Conservation (phyloP, 2,888 invertebrate genomes). For the Drosophila mettleri region DNA sequence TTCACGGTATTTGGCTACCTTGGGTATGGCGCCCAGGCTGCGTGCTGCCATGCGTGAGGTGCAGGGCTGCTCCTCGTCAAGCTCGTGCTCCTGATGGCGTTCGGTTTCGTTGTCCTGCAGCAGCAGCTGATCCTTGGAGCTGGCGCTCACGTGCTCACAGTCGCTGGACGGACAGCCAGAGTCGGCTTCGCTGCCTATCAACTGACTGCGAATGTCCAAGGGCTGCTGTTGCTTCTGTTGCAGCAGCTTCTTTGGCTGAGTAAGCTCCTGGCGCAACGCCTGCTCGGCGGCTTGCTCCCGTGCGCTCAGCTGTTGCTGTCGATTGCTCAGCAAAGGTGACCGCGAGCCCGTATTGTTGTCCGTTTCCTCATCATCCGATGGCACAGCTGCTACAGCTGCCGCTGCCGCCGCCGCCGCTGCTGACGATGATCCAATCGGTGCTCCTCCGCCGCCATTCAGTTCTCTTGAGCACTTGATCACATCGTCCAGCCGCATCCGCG, state of each 20-base stretch:
- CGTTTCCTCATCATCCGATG: conserved; percentile 86
- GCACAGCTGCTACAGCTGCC: conserved; percentile 12
- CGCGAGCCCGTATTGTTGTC: conserved; percentile 89
- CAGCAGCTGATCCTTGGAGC: conserved; percentile 89
- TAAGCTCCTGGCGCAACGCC: conserved; percentile 64
- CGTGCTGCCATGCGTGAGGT: conserved; percentile 67
- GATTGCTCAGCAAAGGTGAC: conserved; percentile 88
- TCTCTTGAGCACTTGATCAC: conserved; percentile 63
- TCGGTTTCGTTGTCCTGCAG: conserved; percentile 81
- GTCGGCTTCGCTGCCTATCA: conserved; percentile 85
- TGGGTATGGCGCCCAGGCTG: conserved; percentile 86
- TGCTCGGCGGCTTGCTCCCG: conserved; percentile 70
- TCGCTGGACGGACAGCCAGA: conserved; percentile 85
- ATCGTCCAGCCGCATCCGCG: conserved; percentile 74
- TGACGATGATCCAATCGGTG: neutral
- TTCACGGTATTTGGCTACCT: conserved; percentile 84
- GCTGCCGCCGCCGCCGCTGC: neutral
- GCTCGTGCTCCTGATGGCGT: conserved; percentile 73
- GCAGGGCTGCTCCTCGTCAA: conserved; percentile 62
- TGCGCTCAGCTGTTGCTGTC: conserved; percentile 71
- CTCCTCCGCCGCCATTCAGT: neutral
- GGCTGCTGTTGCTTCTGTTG: conserved; percentile 31
- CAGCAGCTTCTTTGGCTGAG: conserved; percentile 42
- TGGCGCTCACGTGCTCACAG: conserved; percentile 88
- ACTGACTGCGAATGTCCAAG: conserved; percentile 34